Evolutionary conservation across 2,797 vertebrate species (phyloP).

Genomic region (Melanitta fusca): DNA sequence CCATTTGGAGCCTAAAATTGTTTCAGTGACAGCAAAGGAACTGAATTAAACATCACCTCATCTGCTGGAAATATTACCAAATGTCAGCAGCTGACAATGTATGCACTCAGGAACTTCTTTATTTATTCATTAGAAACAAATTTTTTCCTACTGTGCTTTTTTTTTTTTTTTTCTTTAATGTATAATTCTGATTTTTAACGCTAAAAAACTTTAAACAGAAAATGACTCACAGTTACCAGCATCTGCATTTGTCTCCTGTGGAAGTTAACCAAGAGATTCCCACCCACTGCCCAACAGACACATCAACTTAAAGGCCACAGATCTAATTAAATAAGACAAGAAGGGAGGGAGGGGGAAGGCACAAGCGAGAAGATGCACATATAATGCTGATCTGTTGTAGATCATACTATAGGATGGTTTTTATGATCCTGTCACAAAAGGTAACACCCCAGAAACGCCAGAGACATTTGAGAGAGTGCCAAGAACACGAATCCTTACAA

Average conservation of each 20-base stretch:
- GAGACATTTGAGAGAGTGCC: neutral
- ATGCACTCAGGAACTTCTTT: neutral
- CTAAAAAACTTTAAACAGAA: neutral
- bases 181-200: neutral
- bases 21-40: constrained; percentile 12
- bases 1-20: neutral
- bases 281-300: neutral
- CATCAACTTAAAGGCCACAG: neutral
- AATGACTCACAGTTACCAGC: neutral
- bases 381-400: neutral
- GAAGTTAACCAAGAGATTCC: neutral
- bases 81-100: neutral
- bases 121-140: neutral
- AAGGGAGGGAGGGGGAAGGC: neutral
- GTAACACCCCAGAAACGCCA: neutral
- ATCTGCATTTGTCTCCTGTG: neutral
- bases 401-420: neutral
- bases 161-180: neutral
- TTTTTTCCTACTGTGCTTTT: neutral
- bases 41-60: constrained; percentile 12
- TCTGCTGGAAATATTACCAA: constrained; percentile 25
- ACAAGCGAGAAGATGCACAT: neutral
- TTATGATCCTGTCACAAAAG: neutral
- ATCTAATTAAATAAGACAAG: neutral
- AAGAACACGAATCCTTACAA: neutral